Evolutionary conservation across 2,113 vertebrate species (phyloP).

Genomic region (Suncus etruscus): DNA sequence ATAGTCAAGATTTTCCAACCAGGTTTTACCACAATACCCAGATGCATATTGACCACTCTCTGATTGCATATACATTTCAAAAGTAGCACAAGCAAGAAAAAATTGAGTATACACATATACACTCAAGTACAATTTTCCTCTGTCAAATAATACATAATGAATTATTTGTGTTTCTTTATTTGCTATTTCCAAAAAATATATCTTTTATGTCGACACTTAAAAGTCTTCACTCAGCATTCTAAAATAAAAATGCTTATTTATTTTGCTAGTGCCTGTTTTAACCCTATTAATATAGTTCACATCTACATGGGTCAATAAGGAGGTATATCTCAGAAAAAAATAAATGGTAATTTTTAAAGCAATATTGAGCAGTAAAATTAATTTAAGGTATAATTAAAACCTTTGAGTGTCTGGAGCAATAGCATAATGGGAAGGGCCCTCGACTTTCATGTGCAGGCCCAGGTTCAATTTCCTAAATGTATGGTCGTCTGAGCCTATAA

Average conservation of each 20-base stretch:
- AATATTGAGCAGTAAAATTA: conserved; percentile 27
- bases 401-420: too few species aligned
- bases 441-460: too few species aligned
- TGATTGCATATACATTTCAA: too few species aligned
- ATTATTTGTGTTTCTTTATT: neutral
- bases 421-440: too few species aligned
- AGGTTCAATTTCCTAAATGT: neutral
- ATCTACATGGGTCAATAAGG: neutral
- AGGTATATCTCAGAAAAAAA: neutral
- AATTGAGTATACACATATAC: rapidly evolving
- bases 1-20: neutral
- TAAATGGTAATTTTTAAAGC: neutral
- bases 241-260: conserved; percentile 5
- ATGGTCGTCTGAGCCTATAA: too few species aligned
- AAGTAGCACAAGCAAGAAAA: neutral
- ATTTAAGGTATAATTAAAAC: neutral
- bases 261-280: neutral
- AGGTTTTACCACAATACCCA: neutral
- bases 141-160: neutral
- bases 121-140: neutral
- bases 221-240: neutral
- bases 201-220: neutral
- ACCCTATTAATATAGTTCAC: neutral
- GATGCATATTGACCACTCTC: neutral
- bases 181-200: neutral